Base-by-base conservation (phyloP, 1,140 invertebrate species). In the Plodia interpunctella region DNA sequence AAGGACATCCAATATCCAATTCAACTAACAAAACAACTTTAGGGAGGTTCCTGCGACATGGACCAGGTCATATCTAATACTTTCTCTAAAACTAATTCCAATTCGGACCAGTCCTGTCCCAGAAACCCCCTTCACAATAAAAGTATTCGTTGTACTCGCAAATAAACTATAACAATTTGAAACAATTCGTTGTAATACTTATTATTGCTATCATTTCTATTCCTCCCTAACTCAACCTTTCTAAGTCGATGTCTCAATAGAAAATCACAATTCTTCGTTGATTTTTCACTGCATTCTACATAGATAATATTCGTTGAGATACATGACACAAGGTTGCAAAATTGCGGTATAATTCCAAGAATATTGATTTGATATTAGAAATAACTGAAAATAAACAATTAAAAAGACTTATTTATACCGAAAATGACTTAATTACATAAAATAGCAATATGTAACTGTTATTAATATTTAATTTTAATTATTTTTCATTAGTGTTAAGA, bases 151-250 rank as follows among this genome's bases (percentile, higher is more conserved):
- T 71, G 69, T 71, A 38, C 18, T 52, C 28, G 65, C 68, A 67
- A 70, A 64, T 60, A 60, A 72, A 60, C 58, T 60, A 67, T 65
- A 66, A 67, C 63, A 74, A 72, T 57, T 30, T 57, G 72, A 71
- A 62, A 66, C 15, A 56, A 70, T 80, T 83, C 80, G 80, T 80
- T 83, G 80, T 83, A 55, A 59, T 59, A 69, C 60, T 84, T 74
- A 80, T 72, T 70, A 74, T 79, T 72, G 63, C 72, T 73, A 70
- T 79, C 76, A 73, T 83, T 80, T 69, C 71, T 62, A 38, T 64
- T 65, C 73, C 69, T 70, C 74, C 64, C 66, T 70, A 53, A 3
- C 13, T 44, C 38, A 53, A 21, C 51, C n/a, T 53, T 53, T 53
- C 38, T 15, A 51, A 51, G 5, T 53, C 51, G 51, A 53, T 53